Conservation (phyloP, 1,140 invertebrate genomes). For the Lysiphlebus fabarum region DNA sequence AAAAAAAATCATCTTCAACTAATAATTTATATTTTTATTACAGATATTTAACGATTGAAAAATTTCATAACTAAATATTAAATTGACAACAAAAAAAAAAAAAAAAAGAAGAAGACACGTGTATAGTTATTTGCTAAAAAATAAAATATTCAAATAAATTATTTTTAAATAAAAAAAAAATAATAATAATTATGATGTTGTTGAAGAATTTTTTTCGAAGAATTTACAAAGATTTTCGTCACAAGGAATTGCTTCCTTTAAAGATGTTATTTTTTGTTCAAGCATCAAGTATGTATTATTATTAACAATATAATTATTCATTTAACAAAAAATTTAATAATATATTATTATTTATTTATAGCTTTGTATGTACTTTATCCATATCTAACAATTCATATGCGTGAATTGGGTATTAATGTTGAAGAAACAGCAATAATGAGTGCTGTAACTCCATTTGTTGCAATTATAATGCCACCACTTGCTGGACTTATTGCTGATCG, state of each 20-base stretch:
- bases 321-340: constrained; percentile 14
- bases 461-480: constrained; percentile 74
- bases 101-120: too few relatives aligned
- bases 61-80: too few relatives aligned
- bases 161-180: too few relatives aligned
- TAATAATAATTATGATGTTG: constrained; percentile 54
- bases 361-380: constrained; percentile 75
- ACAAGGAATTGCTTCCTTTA: constrained; percentile 68
- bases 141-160: background rate
- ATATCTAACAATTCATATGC: constrained; percentile 83
- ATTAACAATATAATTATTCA: constrained; percentile 4
- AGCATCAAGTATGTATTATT: constrained; percentile 66
- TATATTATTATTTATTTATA: constrained; percentile 44
- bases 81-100: too few relatives aligned
- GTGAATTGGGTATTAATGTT: constrained; percentile 76
- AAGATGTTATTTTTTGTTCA: constrained; percentile 77
- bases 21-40: too few relatives aligned
- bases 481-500: constrained; percentile 74
- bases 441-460: constrained; percentile 73
- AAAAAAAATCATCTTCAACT: too few relatives aligned
- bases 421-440: constrained; percentile 86
- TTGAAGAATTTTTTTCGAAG: constrained; percentile 62
- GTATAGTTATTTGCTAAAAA: background rate
- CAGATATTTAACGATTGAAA: too few relatives aligned
- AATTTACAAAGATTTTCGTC: constrained; percentile 67